Percentiles rank a stretch among this genome's conserved stretches.
Conservation (phyloP, 1,140 invertebrate genomes). For the Leptinotarsa lineolata region DNA sequence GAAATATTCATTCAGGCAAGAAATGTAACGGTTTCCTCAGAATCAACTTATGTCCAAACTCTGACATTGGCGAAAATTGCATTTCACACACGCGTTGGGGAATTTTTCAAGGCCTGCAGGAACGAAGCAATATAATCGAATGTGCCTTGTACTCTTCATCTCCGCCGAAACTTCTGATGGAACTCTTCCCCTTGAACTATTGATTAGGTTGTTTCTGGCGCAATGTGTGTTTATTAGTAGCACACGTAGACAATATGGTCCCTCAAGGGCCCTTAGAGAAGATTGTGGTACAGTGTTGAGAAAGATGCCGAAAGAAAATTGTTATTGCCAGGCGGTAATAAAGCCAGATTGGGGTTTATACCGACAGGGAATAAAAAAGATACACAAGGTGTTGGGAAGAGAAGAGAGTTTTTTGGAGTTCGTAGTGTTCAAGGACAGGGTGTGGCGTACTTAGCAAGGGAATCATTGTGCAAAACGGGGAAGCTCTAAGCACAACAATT, state of each 20-base stretch:
- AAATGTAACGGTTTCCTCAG: no score
- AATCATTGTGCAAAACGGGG: no score
- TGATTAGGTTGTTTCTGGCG: conserved; percentile 23
- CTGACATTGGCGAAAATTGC: no score
- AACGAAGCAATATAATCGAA: not conserved
- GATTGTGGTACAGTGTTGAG: conserved; percentile 26
- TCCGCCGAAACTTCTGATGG: conserved; percentile 19
- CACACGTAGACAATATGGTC: conserved; percentile 30
- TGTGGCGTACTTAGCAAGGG: no score
- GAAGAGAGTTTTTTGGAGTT: not conserved
- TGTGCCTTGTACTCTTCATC: conserved; percentile 7
- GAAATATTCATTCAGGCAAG: no score
- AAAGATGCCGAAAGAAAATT: conserved; percentile 25
- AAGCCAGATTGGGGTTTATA: conserved; percentile 15
- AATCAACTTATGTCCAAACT: no score
- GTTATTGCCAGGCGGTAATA: conserved; percentile 20
- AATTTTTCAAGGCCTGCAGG: not conserved
- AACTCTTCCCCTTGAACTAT: conserved; percentile 26
- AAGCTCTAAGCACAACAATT: no score
- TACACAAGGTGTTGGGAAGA: not conserved
- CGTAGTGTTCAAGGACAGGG: no score
- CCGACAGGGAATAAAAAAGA: not conserved
- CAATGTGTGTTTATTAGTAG: conserved; percentile 29
- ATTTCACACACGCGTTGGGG: no score
- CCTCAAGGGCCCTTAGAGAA: conserved; percentile 23